Evolutionary conservation across 2,888 invertebrate species (phyloP).

Genomic region (Alitta virens): DNA sequence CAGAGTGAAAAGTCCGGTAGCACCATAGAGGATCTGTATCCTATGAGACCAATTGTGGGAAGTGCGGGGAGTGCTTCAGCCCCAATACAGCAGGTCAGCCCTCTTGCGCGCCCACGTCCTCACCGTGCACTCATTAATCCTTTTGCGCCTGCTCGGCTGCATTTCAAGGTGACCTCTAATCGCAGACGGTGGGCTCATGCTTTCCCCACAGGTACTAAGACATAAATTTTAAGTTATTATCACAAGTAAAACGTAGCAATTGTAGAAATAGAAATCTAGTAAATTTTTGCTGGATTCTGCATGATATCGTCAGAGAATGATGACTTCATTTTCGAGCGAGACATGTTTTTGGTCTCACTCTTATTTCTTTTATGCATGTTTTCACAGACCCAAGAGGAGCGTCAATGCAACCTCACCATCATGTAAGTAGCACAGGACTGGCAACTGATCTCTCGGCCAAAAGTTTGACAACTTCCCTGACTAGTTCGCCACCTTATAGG

Average conservation of each 20-base stretch:
- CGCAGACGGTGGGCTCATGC: constrained; percentile 97
- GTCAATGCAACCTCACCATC: constrained; percentile 47
- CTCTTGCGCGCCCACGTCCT: constrained; percentile 55
- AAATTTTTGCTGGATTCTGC: no score
- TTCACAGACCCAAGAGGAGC: constrained; percentile 36
- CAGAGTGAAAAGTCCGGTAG: constrained; percentile 16
- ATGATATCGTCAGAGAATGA: no score
- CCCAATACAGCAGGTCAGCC: constrained; percentile 31
- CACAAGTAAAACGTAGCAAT: no score
- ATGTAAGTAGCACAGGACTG: constrained; percentile 23
- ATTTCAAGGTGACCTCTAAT: constrained; percentile 88
- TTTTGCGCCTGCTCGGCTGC: constrained; percentile 95
- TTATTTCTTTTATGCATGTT: no score
- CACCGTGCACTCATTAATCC: constrained; percentile 75
- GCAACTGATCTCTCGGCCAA: background rate
- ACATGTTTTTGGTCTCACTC: no score
- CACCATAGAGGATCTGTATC: constrained; percentile 30
- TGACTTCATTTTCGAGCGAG: constrained; percentile 5
- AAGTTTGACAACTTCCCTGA: background rate
- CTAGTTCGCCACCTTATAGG: constrained; percentile 2
- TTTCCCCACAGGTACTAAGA: constrained; percentile 67
- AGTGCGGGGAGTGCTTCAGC: constrained; percentile 44
- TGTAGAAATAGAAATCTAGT: no score
- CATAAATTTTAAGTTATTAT: no score
- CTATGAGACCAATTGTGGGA: constrained; percentile 31